Evolutionary conservation across 2,888 invertebrate genomes (phyloP).

Genomic region (Lasius platythorax): DNA sequence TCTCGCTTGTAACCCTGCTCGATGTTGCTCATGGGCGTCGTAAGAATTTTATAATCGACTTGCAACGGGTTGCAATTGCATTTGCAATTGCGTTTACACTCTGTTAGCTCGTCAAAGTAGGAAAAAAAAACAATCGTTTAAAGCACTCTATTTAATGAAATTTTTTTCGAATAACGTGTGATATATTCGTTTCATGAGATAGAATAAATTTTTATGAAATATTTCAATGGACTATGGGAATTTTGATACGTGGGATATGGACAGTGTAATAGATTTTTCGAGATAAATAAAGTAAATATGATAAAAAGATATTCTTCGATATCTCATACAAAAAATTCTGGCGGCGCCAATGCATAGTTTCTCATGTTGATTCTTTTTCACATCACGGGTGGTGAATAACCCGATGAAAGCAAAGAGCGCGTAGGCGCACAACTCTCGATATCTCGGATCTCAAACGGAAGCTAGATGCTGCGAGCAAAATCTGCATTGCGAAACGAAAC

Average conservation of each 20-base stretch:
- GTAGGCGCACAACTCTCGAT: slow-evolving; percentile 47
- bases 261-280: background rate
- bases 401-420: slow-evolving; percentile 43
- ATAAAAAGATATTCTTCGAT: background rate
- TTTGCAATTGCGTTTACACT: background rate
- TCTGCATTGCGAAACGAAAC: slow-evolving; percentile 34
- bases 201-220: slow-evolving; percentile 11
- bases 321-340: slow-evolving; percentile 17
- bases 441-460: slow-evolving; percentile 52
- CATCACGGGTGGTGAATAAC: slow-evolving; percentile 37
- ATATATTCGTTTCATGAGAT: slow-evolving; percentile 18
- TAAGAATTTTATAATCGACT: slow-evolving; percentile 33
- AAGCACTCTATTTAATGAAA: background rate
- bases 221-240: background rate
- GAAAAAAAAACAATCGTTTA: background rate
- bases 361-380: slow-evolving; percentile 37
- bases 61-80: background rate
- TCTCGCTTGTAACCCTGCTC: slow-evolving; percentile 60
- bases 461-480: slow-evolving; percentile 25
- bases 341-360: slow-evolving; percentile 43
- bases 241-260: background rate
- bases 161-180: slow-evolving; percentile 1
- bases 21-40: slow-evolving; percentile 45
- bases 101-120: background rate
- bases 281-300: background rate